Conservation (phyloP, 2,888 invertebrate genomes). For the Taphrorychus bicolor region DNA sequence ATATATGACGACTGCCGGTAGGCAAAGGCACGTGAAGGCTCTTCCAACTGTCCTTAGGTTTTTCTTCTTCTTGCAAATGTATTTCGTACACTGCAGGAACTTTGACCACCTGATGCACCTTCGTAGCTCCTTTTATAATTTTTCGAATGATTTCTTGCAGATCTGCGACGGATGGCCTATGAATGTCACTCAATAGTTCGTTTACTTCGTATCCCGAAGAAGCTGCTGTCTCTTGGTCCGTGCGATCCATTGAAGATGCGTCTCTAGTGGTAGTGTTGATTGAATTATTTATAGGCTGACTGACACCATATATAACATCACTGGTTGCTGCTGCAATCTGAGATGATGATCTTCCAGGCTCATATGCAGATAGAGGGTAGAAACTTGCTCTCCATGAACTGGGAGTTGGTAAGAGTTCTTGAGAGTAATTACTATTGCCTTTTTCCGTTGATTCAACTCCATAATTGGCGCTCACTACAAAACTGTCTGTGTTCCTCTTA, state of each 20-base stretch:
- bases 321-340: not conserved
- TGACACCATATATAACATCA: conserved; percentile 14
- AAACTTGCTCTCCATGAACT: conserved; percentile 13
- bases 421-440: not conserved
- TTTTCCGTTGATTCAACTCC: conserved; percentile 22
- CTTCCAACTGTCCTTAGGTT: not conserved
- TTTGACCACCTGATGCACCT: conserved; percentile 45
- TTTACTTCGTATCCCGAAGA: not conserved
- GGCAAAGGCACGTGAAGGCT: not conserved
- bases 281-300: not conserved
- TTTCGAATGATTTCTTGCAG: conserved; percentile 28
- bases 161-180: conserved; percentile 24
- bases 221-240: not conserved
- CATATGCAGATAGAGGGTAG: not conserved
- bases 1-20: not conserved
- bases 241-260: not conserved
- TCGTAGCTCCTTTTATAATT: conserved; percentile 21
- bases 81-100: conserved; percentile 50
- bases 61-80: conserved; percentile 44
- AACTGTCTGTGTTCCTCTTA: conserved; percentile 11
- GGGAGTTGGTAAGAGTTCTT: conserved; percentile 1
- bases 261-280: not conserved
- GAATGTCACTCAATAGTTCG: conserved; percentile 4
- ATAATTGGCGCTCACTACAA: conserved; percentile 32
- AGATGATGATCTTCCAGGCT: not conserved